Percentiles rank a stretch among this genome's conserved stretches.
phyloP scores from a whole-genome alignment of 1,140 invertebrate species.

The Carcinoscorpius rotundicauda region DNA sequence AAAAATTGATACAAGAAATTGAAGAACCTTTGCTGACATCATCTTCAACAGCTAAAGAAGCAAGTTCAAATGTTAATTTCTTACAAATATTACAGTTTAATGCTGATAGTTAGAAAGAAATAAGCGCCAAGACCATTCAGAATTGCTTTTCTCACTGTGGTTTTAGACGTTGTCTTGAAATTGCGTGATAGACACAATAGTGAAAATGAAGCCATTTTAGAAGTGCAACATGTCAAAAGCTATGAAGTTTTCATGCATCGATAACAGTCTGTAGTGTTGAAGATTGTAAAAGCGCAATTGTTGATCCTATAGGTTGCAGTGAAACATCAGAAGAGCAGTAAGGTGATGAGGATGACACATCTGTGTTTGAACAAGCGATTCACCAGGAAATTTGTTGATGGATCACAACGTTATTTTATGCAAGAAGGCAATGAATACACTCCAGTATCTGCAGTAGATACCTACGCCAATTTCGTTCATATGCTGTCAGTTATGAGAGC shows the following conservation, averaged over 20 bases:
- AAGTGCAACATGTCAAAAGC: not conserved
- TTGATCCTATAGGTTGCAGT: not conserved
- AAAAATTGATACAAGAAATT: too few relatives aligned
- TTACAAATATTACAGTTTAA: too few relatives aligned
- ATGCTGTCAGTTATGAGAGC: not conserved
- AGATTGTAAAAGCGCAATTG: not conserved
- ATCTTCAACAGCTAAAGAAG: too few relatives aligned
- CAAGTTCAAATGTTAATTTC: too few relatives aligned
- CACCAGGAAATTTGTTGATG: not conserved
- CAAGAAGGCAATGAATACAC: not conserved
- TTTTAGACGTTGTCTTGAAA: conserved; percentile 17
- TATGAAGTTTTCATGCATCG: conserved; percentile 2
- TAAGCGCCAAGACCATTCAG: too few relatives aligned
- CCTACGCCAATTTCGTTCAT: not conserved
- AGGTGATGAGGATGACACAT: not conserved
- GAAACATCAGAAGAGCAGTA: not conserved
- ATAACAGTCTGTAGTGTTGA: not conserved
- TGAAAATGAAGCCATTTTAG: not conserved
- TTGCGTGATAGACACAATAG: not conserved
- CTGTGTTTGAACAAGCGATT: not conserved
- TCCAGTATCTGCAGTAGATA: not conserved
- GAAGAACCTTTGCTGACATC: too few relatives aligned
- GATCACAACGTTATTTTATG: conserved; percentile 1
- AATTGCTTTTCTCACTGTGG: too few relatives aligned
- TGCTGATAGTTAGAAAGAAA: too few relatives aligned